Percentiles rank a stretch among this genome's conserved stretches.
These are phyloP conservation scores for Hystrix cristata DNA, from an alignment of 2,113 vertebrate genomes.

Conservation along the genomic window DNA sequence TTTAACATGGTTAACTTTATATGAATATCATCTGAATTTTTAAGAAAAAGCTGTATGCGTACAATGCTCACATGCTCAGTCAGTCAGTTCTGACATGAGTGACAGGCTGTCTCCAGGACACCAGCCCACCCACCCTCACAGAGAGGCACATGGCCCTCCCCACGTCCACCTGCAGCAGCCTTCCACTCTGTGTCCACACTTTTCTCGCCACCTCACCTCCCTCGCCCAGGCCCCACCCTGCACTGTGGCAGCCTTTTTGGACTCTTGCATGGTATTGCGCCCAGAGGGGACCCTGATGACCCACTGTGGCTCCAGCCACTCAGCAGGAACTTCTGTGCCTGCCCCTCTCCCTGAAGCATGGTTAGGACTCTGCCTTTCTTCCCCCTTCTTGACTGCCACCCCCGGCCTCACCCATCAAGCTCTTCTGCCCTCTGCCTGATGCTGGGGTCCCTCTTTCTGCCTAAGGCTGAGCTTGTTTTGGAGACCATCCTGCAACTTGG, in stretches of 20 bases:
- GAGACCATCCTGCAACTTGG: not conserved
- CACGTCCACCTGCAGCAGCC: not conserved
- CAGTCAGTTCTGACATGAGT: not conserved
- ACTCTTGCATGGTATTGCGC: not conserved
- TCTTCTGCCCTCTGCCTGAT: not conserved
- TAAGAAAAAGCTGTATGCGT: too few species aligned
- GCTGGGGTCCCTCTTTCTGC: not conserved
- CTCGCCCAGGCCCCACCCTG: not conserved
- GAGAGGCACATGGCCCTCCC: not conserved
- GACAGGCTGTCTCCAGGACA: not conserved
- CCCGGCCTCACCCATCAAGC: not conserved
- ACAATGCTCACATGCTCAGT: not conserved
- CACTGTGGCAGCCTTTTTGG: not conserved
- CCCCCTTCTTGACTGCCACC: not conserved
- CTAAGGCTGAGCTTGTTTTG: not conserved
- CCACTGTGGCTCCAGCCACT: not conserved
- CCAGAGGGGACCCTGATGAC: too few species aligned
- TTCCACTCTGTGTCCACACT: not conserved
- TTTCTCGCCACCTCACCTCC: not conserved
- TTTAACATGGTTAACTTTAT: not conserved
- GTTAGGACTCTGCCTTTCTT: not conserved
- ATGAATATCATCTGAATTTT: not conserved
- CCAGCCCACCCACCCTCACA: not conserved
- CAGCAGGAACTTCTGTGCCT: too few species aligned
- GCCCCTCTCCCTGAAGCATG: not conserved